Conservation (phyloP, 2,888 invertebrate species). For the Lasioglossum vierecki region DNA sequence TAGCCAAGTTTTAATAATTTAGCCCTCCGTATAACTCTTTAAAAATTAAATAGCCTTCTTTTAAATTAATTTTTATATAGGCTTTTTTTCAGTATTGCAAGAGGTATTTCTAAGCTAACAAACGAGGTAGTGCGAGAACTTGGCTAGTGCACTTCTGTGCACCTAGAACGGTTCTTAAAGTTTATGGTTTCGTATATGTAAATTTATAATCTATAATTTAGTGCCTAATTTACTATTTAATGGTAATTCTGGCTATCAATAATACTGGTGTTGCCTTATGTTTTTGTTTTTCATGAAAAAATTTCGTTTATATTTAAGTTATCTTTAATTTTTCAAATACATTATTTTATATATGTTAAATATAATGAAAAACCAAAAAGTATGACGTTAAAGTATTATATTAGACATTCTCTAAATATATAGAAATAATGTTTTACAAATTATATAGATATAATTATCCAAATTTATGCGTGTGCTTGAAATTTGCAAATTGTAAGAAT, state of each 20-base stretch:
- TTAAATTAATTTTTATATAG: no score
- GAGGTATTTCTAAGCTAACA: no score
- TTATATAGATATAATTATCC: slow-evolving; percentile 9
- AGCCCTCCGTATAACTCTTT: no score
- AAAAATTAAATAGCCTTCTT: no score
- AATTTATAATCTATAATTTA: slow-evolving; percentile 33
- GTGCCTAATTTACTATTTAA: slow-evolving; percentile 23
- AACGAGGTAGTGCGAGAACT: no score
- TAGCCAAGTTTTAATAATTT: no score
- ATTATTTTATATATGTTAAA: background rate
- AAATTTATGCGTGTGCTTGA: background rate
- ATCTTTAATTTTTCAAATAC: background rate
- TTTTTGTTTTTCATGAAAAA: background rate
- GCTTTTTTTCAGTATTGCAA: no score
- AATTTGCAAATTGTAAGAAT: slow-evolving; percentile 18
- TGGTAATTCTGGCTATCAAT: slow-evolving; percentile 1
- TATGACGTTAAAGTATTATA: slow-evolving; percentile 16
- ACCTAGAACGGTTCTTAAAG: slow-evolving; percentile 35
- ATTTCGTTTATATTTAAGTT: slow-evolving; percentile 26
- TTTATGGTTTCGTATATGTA: background rate
- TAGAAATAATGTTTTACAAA: background rate
- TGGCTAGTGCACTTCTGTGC: no score
- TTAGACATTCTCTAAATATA: slow-evolving; percentile 10
- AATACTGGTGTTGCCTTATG: background rate
- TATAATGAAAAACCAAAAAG: slow-evolving; percentile 20